Evolutionary conservation across 2,888 invertebrate genomes (phyloP), one percentile per base, ranked within the genome.

Genomic region (Reticulitermes lucifugus): DNA sequence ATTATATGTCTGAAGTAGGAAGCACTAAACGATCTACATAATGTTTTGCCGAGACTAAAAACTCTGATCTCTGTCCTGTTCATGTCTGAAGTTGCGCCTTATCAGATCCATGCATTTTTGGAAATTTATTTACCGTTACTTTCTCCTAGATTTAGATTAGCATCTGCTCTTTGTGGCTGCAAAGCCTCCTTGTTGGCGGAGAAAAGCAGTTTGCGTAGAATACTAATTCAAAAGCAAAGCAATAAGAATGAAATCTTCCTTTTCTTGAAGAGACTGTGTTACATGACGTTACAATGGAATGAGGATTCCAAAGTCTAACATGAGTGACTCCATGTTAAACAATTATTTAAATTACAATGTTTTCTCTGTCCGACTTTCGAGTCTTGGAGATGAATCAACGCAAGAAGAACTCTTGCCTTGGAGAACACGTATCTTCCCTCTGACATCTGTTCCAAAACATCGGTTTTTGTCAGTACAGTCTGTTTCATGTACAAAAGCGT

Each of bases 331-430:
- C 65, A 65, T 14, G 65, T 65, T 65, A 65, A 65, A 25, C 65
- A 65, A 65, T 65, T 65, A 65, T 65, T 65, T 65, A 65, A 65
- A 65, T 65, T 65, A 65, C 65, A 65, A 6, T 65, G 65, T 65
- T 65, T 65, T 25, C 25, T 25, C 65, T 55, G 5, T 65, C n/a
- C n/a, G 65, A 65, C 2, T 65, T 65, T 65, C 65, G 65, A 25
- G 4, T 65, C 65, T 5, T 65, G 25, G 65, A 65, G 65, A 65
- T 65, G 65, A 65, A 65, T 65, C 7, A 65, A 25, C 25, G 65
- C 2, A 25, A 65, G 12, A 65, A 21, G 1, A 60, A 18, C 60
- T 18, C 12, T 22, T 21, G 14, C 60, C 60, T 60, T 12, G 21
- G n/a, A n/a, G 12, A n/a, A 65, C 65, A 25, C 65, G 25, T n/a